phyloP scores from a whole-genome alignment of 2,888 invertebrate species.

The Metopia argyrocephala region DNA sequence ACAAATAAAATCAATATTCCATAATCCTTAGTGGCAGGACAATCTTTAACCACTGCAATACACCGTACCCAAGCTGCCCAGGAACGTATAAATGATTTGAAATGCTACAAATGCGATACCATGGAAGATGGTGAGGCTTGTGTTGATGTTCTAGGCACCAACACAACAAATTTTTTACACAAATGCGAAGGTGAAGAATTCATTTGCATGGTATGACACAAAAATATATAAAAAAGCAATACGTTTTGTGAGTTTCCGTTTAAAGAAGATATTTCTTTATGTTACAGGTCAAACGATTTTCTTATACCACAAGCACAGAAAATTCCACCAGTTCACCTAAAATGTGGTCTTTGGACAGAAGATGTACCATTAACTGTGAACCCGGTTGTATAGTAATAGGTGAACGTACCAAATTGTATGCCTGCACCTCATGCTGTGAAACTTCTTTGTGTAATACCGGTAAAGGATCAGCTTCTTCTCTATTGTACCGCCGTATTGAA shows the following conservation, averaged over 20 bases:
- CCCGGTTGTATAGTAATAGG: constrained; percentile 94
- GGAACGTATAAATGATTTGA: constrained; percentile 86
- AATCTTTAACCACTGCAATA: constrained; percentile 74
- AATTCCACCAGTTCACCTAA: constrained; percentile 87
- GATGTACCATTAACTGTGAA: constrained; percentile 90
- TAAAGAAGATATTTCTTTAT: neutral
- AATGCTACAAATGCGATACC: constrained; percentile 90
- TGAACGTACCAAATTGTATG: constrained; percentile 91
- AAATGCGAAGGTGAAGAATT: constrained; percentile 88
- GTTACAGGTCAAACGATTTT: constrained; percentile 85
- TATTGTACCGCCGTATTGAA: constrained; percentile 71
- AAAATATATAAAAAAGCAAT: neutral
- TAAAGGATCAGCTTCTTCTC: constrained; percentile 78
- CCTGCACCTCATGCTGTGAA: constrained; percentile 92
- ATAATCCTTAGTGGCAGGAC: constrained; percentile 62
- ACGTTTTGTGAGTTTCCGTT: too few species aligned
- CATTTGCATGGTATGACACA: constrained; percentile 85
- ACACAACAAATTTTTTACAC: constrained; percentile 81
- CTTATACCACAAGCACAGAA: constrained; percentile 90
- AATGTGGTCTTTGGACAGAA: constrained; percentile 91
- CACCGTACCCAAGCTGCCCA: constrained; percentile 90
- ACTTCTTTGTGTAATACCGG: constrained; percentile 89
- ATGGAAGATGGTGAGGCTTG: constrained; percentile 87
- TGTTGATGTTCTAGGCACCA: constrained; percentile 81
- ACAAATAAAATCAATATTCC: constrained; percentile 67